These are phyloP conservation scores for Halichondria panicea DNA, from an alignment of 37 sponge, comb jelly and placozoan genomes.

Conservation along the genomic window DNA sequence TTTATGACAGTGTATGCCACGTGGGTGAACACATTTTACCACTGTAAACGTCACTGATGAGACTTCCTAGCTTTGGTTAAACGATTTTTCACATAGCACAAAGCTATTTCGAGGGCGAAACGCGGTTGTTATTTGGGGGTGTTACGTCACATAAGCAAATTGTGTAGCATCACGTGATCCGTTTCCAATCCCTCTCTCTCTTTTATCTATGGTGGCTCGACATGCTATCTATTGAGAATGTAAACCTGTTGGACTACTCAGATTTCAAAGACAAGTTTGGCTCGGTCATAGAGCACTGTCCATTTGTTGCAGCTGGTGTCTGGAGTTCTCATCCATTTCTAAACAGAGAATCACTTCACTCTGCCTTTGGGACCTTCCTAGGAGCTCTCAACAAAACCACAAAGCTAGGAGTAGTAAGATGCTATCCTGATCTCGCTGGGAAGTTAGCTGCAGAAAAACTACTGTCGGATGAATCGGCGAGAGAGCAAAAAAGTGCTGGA, in stretches of 20 bases:
- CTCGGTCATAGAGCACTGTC: constrained; percentile 26
- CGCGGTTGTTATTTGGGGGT: too few relatives aligned
- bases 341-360: neutral
- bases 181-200: too few relatives aligned
- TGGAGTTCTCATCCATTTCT: constrained; percentile 2
- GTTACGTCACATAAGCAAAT: too few relatives aligned
- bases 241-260: constrained; percentile 5
- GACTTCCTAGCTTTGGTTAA: too few relatives aligned
- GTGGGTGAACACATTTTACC: too few relatives aligned
- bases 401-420: constrained; percentile 19
- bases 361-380: neutral
- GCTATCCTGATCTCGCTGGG: constrained; percentile 31
- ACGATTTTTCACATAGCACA: too few relatives aligned
- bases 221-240: constrained; percentile 13
- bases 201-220: too few relatives aligned
- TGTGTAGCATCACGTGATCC: too few relatives aligned
- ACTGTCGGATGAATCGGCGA: constrained; percentile 11
- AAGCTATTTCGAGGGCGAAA: too few relatives aligned
- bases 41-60: too few relatives aligned
- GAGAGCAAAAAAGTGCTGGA: constrained; percentile 24
- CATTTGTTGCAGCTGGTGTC: constrained; percentile 16
- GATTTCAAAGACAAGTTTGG: constrained; percentile 12
- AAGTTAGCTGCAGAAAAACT: neutral
- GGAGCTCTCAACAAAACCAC: neutral
- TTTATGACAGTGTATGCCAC: too few relatives aligned